Evolutionary conservation across 2,888 invertebrate species (phyloP).

Genomic region (Philereme vetulata): DNA sequence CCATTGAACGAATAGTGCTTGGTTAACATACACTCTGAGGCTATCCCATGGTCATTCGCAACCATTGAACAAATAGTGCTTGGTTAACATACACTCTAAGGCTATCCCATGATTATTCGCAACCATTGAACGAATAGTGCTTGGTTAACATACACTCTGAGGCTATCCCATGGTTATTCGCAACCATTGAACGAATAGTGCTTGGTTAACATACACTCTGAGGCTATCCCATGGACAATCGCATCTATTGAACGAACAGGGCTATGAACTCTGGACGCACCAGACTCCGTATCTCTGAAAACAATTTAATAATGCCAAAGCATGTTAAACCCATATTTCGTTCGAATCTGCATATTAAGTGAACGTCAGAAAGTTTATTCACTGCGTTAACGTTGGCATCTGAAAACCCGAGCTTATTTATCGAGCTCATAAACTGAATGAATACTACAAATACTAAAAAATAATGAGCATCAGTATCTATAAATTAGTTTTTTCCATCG

Average conservation of each 20-base stretch:
- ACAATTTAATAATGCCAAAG: slow-evolving; percentile 23
- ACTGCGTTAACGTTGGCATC: slow-evolving; percentile 12
- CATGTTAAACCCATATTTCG: slow-evolving; percentile 27
- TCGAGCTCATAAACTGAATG: slow-evolving; percentile 23
- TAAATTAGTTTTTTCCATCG: slow-evolving; percentile 8
- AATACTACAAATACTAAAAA: slow-evolving; percentile 15
- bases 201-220: not conserved
- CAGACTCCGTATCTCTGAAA: slow-evolving; percentile 22
- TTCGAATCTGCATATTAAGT: slow-evolving; percentile 26
- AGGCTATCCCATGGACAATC: not conserved
- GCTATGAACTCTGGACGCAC: slow-evolving; percentile 17
- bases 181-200: no score
- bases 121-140: no score
- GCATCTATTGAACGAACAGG: not conserved
- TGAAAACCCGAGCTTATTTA: slow-evolving; percentile 13
- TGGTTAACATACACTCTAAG: no score
- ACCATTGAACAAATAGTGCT: no score
- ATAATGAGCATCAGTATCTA: slow-evolving; percentile 7
- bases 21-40: no score
- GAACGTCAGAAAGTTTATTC: slow-evolving; percentile 22
- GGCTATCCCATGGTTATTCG: no score
- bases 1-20: no score
- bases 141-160: no score
- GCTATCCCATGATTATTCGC: no score
- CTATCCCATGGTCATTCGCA: no score